Percentiles rank a stretch among this genome's conserved stretches.
Conservation (phyloP, 2,113 vertebrate genomes). For the Aegotheles bennettii region DNA sequence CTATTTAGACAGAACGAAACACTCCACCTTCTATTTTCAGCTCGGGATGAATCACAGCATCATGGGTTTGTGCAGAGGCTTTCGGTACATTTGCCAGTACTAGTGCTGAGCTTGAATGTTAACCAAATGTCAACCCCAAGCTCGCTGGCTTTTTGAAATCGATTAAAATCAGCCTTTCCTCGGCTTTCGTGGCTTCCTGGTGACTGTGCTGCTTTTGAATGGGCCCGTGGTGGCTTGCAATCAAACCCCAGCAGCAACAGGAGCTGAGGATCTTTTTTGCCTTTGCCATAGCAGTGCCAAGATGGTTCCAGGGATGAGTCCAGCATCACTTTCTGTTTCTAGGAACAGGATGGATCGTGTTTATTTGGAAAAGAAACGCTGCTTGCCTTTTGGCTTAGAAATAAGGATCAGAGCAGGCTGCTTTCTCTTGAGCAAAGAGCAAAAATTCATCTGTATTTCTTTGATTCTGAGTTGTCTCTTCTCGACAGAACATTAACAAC, state of each 20-base stretch:
- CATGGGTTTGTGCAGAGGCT: constrained; percentile 2
- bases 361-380: background rate
- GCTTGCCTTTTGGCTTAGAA: background rate
- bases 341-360: background rate
- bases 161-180: background rate
- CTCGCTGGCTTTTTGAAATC: background rate
- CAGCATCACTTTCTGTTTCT: background rate
- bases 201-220: background rate
- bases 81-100: background rate
- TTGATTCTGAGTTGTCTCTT: background rate
- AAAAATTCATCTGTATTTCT: background rate
- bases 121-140: constrained; percentile 5
- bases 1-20: background rate
- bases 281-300: background rate
- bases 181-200: background rate
- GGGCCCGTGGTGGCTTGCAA: background rate
- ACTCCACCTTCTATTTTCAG: constrained; percentile 30
- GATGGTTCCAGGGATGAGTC: background rate
- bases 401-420: background rate
- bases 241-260: background rate
- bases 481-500: background rate
- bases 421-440: background rate
- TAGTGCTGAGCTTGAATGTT: constrained; percentile 14
- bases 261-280: background rate
- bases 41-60: background rate